These are phyloP conservation scores for Bombyx huttoni DNA, from an alignment of 2,888 invertebrate species.

Conservation along the genomic window DNA sequence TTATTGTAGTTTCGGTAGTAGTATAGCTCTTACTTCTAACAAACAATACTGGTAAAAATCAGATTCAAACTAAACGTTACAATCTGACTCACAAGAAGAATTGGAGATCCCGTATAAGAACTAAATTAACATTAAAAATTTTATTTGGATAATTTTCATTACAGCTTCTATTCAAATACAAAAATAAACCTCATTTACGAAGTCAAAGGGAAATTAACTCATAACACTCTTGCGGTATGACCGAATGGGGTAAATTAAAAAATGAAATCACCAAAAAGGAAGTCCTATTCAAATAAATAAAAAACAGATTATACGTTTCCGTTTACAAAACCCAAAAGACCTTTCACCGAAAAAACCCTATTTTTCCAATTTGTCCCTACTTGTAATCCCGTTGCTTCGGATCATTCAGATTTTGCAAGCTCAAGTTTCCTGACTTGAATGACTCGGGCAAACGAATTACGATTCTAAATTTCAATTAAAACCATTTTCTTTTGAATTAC, in stretches of 20 bases:
- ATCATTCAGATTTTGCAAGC: not conserved
- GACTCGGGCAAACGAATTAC: slow-evolving; percentile 16
- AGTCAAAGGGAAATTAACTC: too few relatives aligned
- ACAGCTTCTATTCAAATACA: too few relatives aligned
- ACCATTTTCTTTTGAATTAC: not conserved
- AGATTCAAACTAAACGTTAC: too few relatives aligned
- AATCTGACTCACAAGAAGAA: too few relatives aligned
- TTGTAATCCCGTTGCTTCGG: not conserved
- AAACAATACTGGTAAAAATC: too few relatives aligned
- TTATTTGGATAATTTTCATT: too few relatives aligned
- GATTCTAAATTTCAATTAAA: slow-evolving; percentile 10
- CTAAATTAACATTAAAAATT: too few relatives aligned
- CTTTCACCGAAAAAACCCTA: not conserved
- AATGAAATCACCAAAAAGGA: not conserved
- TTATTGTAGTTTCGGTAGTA: too few relatives aligned
- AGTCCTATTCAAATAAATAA: not conserved
- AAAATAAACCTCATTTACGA: too few relatives aligned
- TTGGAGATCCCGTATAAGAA: too few relatives aligned
- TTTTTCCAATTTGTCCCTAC: not conserved
- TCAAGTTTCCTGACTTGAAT: slow-evolving; percentile 7
- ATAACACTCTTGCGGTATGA: not conserved
- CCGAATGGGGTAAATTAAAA: not conserved
- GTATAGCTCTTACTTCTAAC: too few relatives aligned
- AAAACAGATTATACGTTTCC: not conserved
- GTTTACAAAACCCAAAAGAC: not conserved